phyloP scores from a whole-genome alignment of 2,797 vertebrate species.

The Lacerta agilis region DNA sequence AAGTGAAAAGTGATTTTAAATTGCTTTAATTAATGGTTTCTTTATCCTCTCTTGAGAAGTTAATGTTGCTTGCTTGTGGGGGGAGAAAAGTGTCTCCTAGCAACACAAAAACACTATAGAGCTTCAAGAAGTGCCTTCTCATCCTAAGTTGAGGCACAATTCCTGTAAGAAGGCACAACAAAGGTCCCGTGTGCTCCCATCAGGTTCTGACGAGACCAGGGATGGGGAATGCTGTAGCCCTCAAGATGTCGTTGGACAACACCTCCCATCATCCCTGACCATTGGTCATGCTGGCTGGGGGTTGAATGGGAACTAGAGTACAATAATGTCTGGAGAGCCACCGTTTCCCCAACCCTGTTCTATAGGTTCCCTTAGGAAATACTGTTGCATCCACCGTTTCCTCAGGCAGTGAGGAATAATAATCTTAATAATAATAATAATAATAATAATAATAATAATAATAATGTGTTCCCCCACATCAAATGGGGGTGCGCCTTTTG shows the following conservation, averaged over 20 bases:
- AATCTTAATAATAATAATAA: too few relatives aligned
- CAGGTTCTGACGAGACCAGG: not conserved
- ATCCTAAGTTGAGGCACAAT: fast-evolving
- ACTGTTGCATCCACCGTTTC: too few relatives aligned
- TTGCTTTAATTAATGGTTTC: not conserved
- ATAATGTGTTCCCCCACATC: too few relatives aligned
- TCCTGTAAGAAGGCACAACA: not conserved
- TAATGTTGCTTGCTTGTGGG: conserved; percentile 43
- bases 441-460: too few relatives aligned
- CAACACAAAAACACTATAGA: conserved; percentile 36
- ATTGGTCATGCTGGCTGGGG: not conserved
- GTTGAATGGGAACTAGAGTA: not conserved
- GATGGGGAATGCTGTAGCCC: not conserved
- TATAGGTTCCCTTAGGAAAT: too few relatives aligned
- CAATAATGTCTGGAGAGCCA: not conserved
- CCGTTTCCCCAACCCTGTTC: not conserved
- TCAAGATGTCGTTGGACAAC: not conserved
- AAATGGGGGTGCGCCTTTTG: too few relatives aligned
- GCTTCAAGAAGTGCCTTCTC: conserved; percentile 15
- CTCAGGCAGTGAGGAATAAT: too few relatives aligned
- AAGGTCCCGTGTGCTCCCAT: not conserved
- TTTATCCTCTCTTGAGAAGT: conserved; percentile 39
- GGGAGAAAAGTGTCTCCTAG: conserved; percentile 27
- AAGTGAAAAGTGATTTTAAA: conserved; percentile 51
- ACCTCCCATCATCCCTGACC: not conserved